Evolutionary conservation across 2,888 invertebrate genomes (phyloP).

Genomic region (Osmoderma eremita): DNA sequence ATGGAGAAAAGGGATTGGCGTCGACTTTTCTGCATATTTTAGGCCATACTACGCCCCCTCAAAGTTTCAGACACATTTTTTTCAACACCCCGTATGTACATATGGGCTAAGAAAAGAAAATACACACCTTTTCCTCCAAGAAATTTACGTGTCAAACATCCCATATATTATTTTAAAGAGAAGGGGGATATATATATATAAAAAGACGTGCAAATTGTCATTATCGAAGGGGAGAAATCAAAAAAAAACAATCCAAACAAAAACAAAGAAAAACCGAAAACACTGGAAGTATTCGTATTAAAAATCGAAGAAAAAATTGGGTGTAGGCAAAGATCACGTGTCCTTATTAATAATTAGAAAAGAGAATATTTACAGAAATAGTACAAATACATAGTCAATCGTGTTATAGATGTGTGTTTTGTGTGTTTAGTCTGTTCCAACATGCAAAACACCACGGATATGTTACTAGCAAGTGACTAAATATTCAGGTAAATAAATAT

Average conservation of each 20-base stretch:
- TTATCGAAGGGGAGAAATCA: not conserved
- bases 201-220: slow-evolving; percentile 1
- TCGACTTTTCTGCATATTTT: too few relatives aligned
- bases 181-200: slow-evolving; percentile 3
- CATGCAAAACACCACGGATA: slow-evolving; percentile 6
- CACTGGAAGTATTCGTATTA: slow-evolving; percentile 4
- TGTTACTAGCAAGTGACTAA: slow-evolving; percentile 1
- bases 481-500: slow-evolving; percentile 18
- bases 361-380: slow-evolving; percentile 17
- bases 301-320: slow-evolving; percentile 10
- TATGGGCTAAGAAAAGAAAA: not conserved
- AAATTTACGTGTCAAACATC: too few relatives aligned
- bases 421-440: slow-evolving; percentile 7
- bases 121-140: slow-evolving; percentile 14
- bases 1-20: too few relatives aligned
- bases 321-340: slow-evolving; percentile 35
- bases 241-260: slow-evolving; percentile 2
- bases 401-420: slow-evolving; percentile 29
- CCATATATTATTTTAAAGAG: not conserved
- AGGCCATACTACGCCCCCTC: too few relatives aligned
- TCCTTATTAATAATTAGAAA: slow-evolving; percentile 7
- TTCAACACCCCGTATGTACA: not conserved
- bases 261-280: slow-evolving; percentile 3
- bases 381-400: not conserved
- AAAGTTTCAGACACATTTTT: not conserved